A percentile compares a stretch with the other conserved stretches of the same genome.
Conservation (phyloP, 1,140 invertebrate species). For the Octopus bimaculoides region DNA sequence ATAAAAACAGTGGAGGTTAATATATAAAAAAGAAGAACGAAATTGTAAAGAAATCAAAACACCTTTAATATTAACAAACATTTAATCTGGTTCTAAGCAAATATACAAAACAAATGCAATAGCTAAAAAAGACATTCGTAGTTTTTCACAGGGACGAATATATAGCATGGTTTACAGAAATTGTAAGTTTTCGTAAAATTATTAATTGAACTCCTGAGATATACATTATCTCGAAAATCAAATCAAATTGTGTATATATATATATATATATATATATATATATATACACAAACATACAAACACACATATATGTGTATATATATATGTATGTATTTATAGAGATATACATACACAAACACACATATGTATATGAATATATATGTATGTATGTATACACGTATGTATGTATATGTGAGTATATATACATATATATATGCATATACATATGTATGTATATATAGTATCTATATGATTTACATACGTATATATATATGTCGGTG, state of each 20-base stretch:
- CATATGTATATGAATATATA: not conserved
- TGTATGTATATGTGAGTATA: not conserved
- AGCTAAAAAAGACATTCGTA: too few species aligned
- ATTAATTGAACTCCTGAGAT: too few species aligned
- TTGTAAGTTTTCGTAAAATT: too few species aligned
- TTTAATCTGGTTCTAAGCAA: too few species aligned
- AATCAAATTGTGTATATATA: not conserved
- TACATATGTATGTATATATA: not conserved
- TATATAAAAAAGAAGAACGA: too few species aligned
- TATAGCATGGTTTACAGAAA: too few species aligned
- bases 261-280: not conserved
- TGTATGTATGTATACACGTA: not conserved
- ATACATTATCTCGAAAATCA: too few species aligned
- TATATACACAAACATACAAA: not conserved
- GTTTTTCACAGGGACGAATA: too few species aligned
- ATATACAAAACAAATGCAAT: too few species aligned
- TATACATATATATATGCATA: not conserved
- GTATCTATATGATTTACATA: not conserved
- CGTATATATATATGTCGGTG: not conserved
- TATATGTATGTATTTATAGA: not conserved
- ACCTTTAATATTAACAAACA: too few species aligned
- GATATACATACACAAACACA: not conserved
- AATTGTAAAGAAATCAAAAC: too few species aligned
- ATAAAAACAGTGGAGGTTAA: too few species aligned
- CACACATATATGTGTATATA: not conserved